Percentiles rank a stretch among this genome's conserved stretches.
Conservation (phyloP, 2,888 invertebrate genomes). For the Drosophila cognata region DNA sequence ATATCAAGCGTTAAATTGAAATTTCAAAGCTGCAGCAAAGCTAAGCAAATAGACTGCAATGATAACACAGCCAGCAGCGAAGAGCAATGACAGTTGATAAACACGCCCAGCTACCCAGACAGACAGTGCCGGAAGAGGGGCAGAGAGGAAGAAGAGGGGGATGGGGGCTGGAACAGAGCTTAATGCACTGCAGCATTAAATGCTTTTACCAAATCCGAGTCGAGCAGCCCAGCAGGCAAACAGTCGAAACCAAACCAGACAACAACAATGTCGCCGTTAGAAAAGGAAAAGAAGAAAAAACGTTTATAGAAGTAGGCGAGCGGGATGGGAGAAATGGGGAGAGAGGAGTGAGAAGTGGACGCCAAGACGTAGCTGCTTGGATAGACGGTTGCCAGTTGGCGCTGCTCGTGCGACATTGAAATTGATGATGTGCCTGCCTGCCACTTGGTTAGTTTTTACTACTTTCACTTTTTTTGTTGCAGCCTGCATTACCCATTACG, state of each 20-base stretch:
- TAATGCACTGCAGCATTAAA: slow-evolving; percentile 80
- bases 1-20: slow-evolving; percentile 78
- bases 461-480: slow-evolving; percentile 71
- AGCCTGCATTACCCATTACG: slow-evolving; percentile 1
- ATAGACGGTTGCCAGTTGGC: slow-evolving; percentile 46
- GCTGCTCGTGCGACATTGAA: slow-evolving; percentile 75
- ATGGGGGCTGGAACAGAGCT: slow-evolving; percentile 44
- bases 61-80: slow-evolving; percentile 50
- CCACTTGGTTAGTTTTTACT: slow-evolving; percentile 70
- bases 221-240: slow-evolving; percentile 44
- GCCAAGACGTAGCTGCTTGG: slow-evolving; percentile 23
- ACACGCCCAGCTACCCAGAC: slow-evolving; percentile 31
- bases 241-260: slow-evolving; percentile 31
- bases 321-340: not conserved
- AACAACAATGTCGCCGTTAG: slow-evolving; percentile 64
- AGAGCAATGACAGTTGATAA: slow-evolving; percentile 46
- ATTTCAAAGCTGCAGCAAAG: slow-evolving; percentile 67
- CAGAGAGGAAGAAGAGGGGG: not conserved
- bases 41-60: slow-evolving; percentile 65
- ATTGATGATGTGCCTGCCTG: slow-evolving; percentile 73
- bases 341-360: not conserved
- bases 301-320: slow-evolving; percentile 10
- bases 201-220: slow-evolving; percentile 80
- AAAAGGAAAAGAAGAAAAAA: slow-evolving; percentile 32
- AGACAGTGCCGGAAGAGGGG: slow-evolving; percentile 14